Percentiles rank a stretch among this genome's conserved stretches.
Conservation (phyloP, 2,888 invertebrate genomes). For the Catocala fraxini region DNA sequence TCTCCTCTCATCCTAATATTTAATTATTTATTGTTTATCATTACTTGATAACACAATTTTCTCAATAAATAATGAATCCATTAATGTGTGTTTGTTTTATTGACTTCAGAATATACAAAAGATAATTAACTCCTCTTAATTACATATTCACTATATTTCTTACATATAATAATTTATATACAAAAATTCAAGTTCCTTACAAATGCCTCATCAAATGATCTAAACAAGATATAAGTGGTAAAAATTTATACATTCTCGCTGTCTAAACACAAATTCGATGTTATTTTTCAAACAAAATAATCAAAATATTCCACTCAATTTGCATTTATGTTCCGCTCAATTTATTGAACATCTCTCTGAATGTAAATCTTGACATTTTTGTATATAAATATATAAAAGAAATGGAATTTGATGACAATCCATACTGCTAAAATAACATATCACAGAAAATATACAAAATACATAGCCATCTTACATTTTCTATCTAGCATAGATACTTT, state of each 20-base stretch:
- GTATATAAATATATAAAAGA: too few species aligned
- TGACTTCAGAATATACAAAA: slow-evolving; percentile 16
- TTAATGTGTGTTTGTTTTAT: slow-evolving; percentile 55
- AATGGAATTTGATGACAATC: too few species aligned
- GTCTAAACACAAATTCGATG: too few species aligned
- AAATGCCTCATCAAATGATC: too few species aligned
- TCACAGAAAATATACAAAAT: slow-evolving; percentile 39
- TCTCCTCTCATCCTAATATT: slow-evolving; percentile 76
- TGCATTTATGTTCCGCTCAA: too few species aligned
- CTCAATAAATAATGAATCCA: slow-evolving; percentile 81
- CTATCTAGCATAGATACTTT: slow-evolving; percentile 1
- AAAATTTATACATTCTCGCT: too few species aligned
- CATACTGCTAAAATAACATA: slow-evolving; percentile 23
- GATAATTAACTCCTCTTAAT: slow-evolving; percentile 10
- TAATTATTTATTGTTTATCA: slow-evolving; percentile 86
- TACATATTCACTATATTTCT: slow-evolving; percentile 28
- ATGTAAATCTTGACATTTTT: too few species aligned
- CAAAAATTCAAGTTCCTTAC: too few species aligned
- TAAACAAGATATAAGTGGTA: too few species aligned
- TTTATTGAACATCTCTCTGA: too few species aligned
- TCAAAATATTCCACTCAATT: too few species aligned
- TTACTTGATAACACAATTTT: slow-evolving; percentile 84
- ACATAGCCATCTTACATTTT: slow-evolving; percentile 13
- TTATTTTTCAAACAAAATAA: too few species aligned
- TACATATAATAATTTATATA: slow-evolving; percentile 18